phyloP scores from a whole-genome alignment of 2,797 vertebrate species.

The Todus mexicanus region DNA sequence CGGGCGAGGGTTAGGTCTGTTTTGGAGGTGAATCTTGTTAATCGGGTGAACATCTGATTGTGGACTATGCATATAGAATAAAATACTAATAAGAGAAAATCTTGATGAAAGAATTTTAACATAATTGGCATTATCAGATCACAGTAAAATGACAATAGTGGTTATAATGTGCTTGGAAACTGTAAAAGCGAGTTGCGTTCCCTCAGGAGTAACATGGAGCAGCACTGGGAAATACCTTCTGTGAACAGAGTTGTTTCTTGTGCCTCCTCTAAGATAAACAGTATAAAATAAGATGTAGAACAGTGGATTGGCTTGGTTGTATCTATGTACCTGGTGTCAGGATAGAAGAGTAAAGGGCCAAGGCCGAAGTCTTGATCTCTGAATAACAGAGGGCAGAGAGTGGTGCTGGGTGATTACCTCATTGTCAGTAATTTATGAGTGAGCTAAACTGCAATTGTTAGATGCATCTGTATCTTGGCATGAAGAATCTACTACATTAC shows the following conservation, averaged over 20 bases:
- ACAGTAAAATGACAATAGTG: not conserved
- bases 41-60: not conserved
- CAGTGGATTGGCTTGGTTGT: not conserved
- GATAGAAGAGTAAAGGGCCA: not conserved
- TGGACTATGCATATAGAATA: not conserved
- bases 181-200: not conserved
- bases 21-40: not conserved
- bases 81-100: too few relatives aligned
- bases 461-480: not conserved
- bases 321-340: not conserved
- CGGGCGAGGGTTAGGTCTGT: not conserved
- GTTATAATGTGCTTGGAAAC: not conserved
- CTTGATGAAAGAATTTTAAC: not conserved
- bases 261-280: not conserved
- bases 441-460: not conserved
- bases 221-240: not conserved
- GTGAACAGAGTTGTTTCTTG: not conserved
- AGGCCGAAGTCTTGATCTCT: not conserved
- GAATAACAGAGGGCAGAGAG: not conserved
- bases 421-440: slow-evolving; percentile 20
- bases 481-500: not conserved
- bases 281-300: not conserved
- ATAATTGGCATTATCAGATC: not conserved
- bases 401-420: not conserved
- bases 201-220: not conserved